Base-by-base conservation (phyloP, 37 sponge, comb jelly and placozoan genomes). In the Oopsacas minuta region DNA sequence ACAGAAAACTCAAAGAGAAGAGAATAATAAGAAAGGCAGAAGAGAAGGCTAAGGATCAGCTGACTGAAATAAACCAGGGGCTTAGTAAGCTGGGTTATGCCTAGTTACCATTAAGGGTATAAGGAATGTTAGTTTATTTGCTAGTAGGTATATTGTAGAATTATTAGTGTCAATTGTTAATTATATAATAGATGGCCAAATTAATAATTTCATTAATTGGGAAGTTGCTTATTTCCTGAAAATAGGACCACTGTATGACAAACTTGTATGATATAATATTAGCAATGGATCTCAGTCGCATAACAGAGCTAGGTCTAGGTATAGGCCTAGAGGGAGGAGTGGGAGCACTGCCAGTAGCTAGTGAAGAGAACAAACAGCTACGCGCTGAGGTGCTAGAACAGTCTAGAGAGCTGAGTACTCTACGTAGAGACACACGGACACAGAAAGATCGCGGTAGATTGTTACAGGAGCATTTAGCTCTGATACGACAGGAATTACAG, bases 401-500 rank as follows among this genome's bases (percentile, higher is more conserved):
- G 52, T 82, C 88, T 52, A 81, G 52, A 81, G 86, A 90, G 36
- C 83, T 88, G 34, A 37, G 37, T 0, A 12, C 28, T 7, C 52
- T 91, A 0, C 85, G 88, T 36, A 53, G 83, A 17, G 85, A 89
- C 42, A 52, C 87, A 17, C 87, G 86, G 36, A 84, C 88, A 32
- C 85, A 91, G 37, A 52, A 39, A 0, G 94, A 96, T 3, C 88
- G 99, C 0, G 83, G 93, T 0, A 89, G 91, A 36, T 90, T 92
- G 20, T 86, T 99, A 35, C 81, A 75, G 0, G 96, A 99, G 46
- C 99, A 99, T 82, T 51, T 92, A 83, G 92, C 90, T 52, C 95
- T 95, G 83, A 94, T 99, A 23, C 88, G 85, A 28, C 96, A 99
- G 84, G 99, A 99, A 51, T 87, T 93, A 38, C 89, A 91, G 52